phyloP scores from a whole-genome alignment of 2,888 invertebrate genomes.

The Byasa hedistus region DNA sequence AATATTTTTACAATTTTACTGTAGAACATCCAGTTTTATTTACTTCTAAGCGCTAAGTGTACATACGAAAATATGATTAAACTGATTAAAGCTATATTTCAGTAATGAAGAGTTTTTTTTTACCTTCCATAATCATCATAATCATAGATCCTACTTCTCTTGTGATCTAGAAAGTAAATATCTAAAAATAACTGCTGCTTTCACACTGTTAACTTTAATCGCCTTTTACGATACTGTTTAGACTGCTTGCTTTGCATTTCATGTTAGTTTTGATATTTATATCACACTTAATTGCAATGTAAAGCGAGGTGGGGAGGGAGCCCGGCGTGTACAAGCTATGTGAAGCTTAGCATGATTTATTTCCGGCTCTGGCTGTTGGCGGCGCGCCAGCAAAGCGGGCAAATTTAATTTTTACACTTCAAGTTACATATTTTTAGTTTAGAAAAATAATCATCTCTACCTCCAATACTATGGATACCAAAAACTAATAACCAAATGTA shows the following conservation, averaged over 20 bases:
- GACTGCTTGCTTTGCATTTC: too few species aligned
- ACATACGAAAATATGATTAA: conserved; percentile 72
- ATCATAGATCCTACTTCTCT: too few species aligned
- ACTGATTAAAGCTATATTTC: conserved; percentile 79
- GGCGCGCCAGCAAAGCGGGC: conserved; percentile 5
- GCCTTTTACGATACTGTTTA: too few species aligned
- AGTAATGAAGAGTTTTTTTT: conserved; percentile 46
- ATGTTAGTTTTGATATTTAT: too few species aligned
- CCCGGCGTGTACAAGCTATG: conserved; percentile 6
- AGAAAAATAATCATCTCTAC: too few species aligned
- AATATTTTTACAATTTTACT: conserved; percentile 72
- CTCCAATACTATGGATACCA: too few species aligned
- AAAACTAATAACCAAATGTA: too few species aligned
- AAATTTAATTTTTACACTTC: not conserved
- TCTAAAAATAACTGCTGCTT: too few species aligned
- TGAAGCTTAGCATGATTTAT: conserved; percentile 27
- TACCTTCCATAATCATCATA: too few species aligned
- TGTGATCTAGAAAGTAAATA: too few species aligned
- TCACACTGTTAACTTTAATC: too few species aligned
- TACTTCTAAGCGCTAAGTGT: conserved; percentile 68
- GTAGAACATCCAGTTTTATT: conserved; percentile 65
- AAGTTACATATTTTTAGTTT: too few species aligned
- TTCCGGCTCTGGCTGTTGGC: conserved; percentile 19
- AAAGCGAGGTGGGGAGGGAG: not conserved
- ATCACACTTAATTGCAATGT: not conserved